These are phyloP conservation scores for Pseudomyrmex pallidus DNA, from an alignment of 1,140 invertebrate species.

Conservation along the genomic window DNA sequence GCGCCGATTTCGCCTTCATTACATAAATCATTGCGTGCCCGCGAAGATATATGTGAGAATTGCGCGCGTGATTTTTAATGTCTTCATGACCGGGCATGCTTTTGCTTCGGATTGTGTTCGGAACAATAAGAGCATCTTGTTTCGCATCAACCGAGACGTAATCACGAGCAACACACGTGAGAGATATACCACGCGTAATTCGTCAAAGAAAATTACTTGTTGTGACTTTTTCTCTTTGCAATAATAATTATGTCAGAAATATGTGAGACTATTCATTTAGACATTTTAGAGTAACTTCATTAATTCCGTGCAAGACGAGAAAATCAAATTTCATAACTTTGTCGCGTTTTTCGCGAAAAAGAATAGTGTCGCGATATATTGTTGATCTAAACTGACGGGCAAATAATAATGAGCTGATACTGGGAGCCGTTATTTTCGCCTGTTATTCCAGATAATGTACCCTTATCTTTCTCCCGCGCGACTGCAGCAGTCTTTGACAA, in stretches of 20 bases:
- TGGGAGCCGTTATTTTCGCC: neutral
- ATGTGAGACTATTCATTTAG: neutral
- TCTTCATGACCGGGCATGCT: neutral
- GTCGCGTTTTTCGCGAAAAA: neutral
- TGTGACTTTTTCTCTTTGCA: neutral
- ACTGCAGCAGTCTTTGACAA: slow-evolving; percentile 73
- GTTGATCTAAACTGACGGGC: slow-evolving; percentile 7
- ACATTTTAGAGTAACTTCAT: too few species aligned
- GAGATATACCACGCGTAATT: neutral
- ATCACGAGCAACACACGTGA: neutral
- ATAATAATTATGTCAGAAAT: neutral
- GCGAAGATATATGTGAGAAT: neutral
- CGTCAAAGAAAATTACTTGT: neutral
- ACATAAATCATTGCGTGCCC: slow-evolving; percentile 9
- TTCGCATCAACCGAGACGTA: neutral
- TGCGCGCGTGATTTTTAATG: neutral
- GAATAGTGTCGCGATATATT: neutral
- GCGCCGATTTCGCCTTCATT: slow-evolving; percentile 9
- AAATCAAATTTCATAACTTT: neutral
- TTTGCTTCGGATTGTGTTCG: neutral
- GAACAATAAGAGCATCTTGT: neutral
- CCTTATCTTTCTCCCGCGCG: slow-evolving; percentile 67
- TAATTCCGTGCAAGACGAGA: too few species aligned
- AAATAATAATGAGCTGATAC: slow-evolving; percentile 24
- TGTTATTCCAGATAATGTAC: slow-evolving; percentile 59